Conservation (phyloP, 2,888 invertebrate genomes). For the Theodoxus fluviatilis region DNA sequence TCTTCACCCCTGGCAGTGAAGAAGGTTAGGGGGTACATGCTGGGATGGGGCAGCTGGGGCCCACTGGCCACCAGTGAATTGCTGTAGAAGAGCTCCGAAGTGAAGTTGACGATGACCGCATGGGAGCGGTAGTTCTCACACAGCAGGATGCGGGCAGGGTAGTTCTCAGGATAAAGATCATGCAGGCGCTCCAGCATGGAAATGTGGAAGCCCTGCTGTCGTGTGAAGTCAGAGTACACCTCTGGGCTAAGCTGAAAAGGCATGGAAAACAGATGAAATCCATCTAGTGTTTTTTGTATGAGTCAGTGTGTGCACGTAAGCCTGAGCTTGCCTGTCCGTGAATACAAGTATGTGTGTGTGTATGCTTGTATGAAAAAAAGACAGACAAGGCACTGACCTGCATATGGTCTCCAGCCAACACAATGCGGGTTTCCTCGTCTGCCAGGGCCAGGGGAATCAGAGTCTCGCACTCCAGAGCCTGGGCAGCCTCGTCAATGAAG, state of each 20-base stretch:
- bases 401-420: conserved; percentile 87
- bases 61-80: conserved; percentile 78
- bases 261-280: too few relatives aligned
- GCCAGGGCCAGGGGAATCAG: conserved; percentile 81
- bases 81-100: conserved; percentile 83
- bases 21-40: conserved; percentile 79
- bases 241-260: conserved; percentile 79
- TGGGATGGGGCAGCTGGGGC: conserved; percentile 75
- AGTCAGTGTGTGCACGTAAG: too few relatives aligned
- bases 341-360: too few relatives aligned
- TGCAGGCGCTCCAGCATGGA: conserved; percentile 81
- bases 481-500: conserved; percentile 85
- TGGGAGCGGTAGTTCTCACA: conserved; percentile 86
- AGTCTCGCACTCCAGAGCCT: conserved; percentile 85
- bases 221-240: conserved; percentile 73
- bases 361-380: too few relatives aligned
- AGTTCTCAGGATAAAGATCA: conserved; percentile 77
- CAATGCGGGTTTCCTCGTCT: conserved; percentile 76
- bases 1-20: conserved; percentile 83
- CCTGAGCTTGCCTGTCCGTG: too few relatives aligned
- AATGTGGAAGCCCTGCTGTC: conserved; percentile 66
- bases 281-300: too few relatives aligned
- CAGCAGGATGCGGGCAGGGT: conserved; percentile 73
- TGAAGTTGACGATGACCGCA: conserved; percentile 81
- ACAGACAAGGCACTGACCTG: conserved; percentile 61